Conservation (phyloP, 2,888 invertebrate species). For the Yponomeuta sedellus region DNA sequence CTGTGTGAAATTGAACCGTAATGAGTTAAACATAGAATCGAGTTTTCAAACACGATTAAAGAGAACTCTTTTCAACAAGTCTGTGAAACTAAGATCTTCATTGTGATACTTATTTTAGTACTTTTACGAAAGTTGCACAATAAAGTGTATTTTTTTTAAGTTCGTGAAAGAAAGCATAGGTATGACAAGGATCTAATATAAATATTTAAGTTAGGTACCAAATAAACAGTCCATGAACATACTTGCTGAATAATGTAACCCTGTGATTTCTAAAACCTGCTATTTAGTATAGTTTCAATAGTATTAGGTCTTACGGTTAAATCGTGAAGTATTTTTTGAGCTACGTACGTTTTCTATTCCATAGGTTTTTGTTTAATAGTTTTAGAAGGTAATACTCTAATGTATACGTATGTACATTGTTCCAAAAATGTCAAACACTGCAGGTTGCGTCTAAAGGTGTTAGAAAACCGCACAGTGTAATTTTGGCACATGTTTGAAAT, state of each 20-base stretch:
- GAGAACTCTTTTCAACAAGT: background rate
- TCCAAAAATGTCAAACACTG: conserved; percentile 55
- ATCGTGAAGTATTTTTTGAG: conserved; percentile 60
- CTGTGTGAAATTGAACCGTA: conserved; percentile 4
- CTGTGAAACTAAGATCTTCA: background rate
- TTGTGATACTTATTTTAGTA: background rate
- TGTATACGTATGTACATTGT: conserved; percentile 67
- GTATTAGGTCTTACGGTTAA: conserved; percentile 53
- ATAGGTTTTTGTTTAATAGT: conserved; percentile 37
- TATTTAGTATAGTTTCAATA: conserved; percentile 28
- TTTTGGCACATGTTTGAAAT: conserved; percentile 59
- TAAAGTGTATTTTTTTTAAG: background rate
- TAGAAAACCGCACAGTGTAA: conserved; percentile 26
- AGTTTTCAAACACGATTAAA: background rate
- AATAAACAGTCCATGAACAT: conserved; percentile 26
- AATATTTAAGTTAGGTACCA: background rate
- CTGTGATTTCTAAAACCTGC: conserved; percentile 56
- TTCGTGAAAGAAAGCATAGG: conserved; percentile 3
- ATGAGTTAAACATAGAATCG: background rate
- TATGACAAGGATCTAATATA: background rate
- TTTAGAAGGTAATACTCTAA: conserved; percentile 31
- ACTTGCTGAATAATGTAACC: conserved; percentile 46
- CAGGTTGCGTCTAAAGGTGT: conserved; percentile 29
- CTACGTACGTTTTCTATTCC: conserved; percentile 59
- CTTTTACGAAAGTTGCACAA: background rate